Evolutionary conservation across 2,797 vertebrate genomes (phyloP), one percentile per base, ranked within the genome.

Genomic region (Heterohyrax brucei): DNA sequence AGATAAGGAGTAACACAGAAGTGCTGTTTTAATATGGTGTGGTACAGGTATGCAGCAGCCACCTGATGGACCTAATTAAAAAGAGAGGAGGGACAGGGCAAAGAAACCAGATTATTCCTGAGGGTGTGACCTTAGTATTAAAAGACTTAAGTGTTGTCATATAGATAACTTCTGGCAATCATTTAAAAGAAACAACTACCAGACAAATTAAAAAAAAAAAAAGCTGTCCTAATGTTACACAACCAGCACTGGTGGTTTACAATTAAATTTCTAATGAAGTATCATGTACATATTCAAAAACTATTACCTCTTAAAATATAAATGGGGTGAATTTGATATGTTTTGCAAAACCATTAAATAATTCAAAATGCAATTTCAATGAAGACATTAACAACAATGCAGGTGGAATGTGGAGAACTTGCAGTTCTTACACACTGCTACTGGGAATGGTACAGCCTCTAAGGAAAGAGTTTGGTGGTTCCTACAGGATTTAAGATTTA

Each of bases 271-370:
- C 73, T 89, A 89, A 89, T 39, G n/a, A 92, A 91, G 28, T 30
- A 93, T 56, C 13, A 56, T 16, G 18, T 56, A 56, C 53, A 56
- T 16, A 56, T 56, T 56, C 12, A 56, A 56, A 26, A 64, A 91
- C 14, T 83, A 39, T 12, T 64, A 22, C 44, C 68, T 48, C 39
- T 77, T 62, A 80, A 79, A 84, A 66, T 10, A 26, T 88, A 66
- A 46, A 76, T 12, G 26, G 16, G 82, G 33, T 61, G 56, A 68
- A 82, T 83, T 48, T 91, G 44, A 66, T 56, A 14, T 28, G 50
- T 81, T 87, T 87, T 91, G 19, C 50, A 82, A 56, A 89, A 82
- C 30, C 78, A 26, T 30, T 94, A 85, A 18, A 68, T n/a, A 92
- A 86, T 24, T 87, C 70, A 88, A 85, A 82, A 62, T 62, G 14